phyloP scores from a whole-genome alignment of 2,888 invertebrate genomes.

The Ephialtes manifestator region DNA sequence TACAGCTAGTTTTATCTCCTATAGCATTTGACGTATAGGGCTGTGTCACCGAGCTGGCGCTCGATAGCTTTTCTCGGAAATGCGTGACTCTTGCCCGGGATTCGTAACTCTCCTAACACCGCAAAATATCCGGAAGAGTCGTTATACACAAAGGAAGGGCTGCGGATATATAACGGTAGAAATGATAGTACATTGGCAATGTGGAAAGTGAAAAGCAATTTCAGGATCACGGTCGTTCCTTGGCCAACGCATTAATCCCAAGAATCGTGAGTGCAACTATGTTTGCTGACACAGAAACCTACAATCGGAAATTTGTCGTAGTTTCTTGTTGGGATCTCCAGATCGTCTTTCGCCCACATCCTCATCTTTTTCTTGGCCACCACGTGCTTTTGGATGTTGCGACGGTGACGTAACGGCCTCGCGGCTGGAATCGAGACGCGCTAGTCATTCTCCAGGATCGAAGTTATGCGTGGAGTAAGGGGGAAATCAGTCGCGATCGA shows the following conservation, averaged over 20 bases:
- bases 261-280: slow-evolving; percentile 42
- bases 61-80: slow-evolving; percentile 27
- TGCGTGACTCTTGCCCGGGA: slow-evolving; percentile 5
- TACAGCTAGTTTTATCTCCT: background rate
- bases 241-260: slow-evolving; percentile 13
- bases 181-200: background rate
- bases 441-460: slow-evolving; percentile 57
- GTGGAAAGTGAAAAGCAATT: slow-evolving; percentile 11
- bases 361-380: slow-evolving; percentile 24
- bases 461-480: slow-evolving; percentile 34
- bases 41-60: slow-evolving; percentile 18
- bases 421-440: slow-evolving; percentile 10
- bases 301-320: slow-evolving; percentile 23
- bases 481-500: slow-evolving; percentile 1
- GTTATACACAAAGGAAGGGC: background rate
- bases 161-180: no score
- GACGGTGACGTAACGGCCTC: slow-evolving; percentile 53
- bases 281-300: slow-evolving; percentile 54
- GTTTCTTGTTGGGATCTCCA: slow-evolving; percentile 44
- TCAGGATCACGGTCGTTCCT: slow-evolving; percentile 35
- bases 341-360: slow-evolving; percentile 58
- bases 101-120: slow-evolving; percentile 1
- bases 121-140: slow-evolving; percentile 36
- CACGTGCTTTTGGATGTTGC: slow-evolving; percentile 53
- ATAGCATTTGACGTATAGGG: slow-evolving; percentile 3